These are phyloP conservation scores for Cercopithecus diana DNA, from an alignment of 2,797 vertebrate species.

Conservation along the genomic window DNA sequence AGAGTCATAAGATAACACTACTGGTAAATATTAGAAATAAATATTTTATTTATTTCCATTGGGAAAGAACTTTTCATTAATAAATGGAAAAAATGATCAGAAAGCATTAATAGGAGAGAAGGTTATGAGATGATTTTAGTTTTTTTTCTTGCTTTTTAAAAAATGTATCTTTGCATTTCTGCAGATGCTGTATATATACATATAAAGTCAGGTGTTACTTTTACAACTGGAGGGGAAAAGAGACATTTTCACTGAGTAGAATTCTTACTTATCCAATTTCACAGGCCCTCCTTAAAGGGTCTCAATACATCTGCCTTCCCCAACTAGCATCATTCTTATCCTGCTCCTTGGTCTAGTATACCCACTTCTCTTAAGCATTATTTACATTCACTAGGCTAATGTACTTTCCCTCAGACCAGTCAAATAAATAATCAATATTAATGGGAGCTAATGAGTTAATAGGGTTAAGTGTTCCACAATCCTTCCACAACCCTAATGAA, in stretches of 20 bases:
- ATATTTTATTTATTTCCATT: background rate
- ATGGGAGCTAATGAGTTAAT: background rate
- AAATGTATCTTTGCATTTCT: background rate
- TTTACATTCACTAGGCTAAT: background rate
- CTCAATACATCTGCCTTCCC: background rate
- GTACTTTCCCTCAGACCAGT: background rate
- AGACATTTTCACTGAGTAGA: background rate
- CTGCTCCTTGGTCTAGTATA: background rate
- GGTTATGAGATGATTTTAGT: background rate
- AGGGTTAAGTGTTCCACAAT: background rate
- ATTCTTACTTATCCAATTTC: background rate
- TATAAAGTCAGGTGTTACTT: background rate
- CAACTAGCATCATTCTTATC: background rate
- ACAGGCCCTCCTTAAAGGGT: background rate
- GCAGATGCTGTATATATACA: no score
- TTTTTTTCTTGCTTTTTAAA: background rate
- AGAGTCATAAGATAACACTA: background rate
- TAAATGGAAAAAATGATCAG: background rate
- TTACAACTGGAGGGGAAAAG: background rate
- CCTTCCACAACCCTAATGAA: background rate
- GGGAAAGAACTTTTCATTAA: background rate
- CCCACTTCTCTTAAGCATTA: background rate
- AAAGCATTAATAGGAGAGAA: background rate
- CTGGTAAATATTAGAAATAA: background rate
- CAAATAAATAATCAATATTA: slow-evolving; percentile 24